phyloP scores from a whole-genome alignment of 2,888 invertebrate genomes.

The Drosophila merina region DNA sequence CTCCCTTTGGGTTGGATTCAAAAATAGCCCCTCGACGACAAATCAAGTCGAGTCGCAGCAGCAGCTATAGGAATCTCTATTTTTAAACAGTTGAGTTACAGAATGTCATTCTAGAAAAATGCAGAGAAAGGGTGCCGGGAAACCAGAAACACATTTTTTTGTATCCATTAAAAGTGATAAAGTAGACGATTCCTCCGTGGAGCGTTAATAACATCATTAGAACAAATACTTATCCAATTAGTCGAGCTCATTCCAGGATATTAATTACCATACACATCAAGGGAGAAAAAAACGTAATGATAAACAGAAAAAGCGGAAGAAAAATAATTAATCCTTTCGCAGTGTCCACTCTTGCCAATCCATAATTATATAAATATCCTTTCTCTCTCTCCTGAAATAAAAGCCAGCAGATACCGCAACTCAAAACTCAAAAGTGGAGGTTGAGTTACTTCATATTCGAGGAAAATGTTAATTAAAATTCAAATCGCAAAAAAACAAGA shows the following conservation, averaged over 20 bases:
- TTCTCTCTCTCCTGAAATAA: neutral
- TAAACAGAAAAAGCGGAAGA: constrained; percentile 6
- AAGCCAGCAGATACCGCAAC: constrained; percentile 26
- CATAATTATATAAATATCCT: constrained; percentile 43
- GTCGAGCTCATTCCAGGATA: constrained; percentile 6
- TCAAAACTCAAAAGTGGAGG: constrained; percentile 6
- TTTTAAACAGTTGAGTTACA: constrained; percentile 7
- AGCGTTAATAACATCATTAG: constrained; percentile 7
- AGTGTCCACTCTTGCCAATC: constrained; percentile 37
- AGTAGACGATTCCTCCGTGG: neutral
- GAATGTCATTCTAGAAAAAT: constrained; percentile 1
- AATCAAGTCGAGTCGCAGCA: constrained; percentile 18
- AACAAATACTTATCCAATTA: constrained; percentile 22
- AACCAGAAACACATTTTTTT: neutral
- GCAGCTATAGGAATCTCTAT: constrained; percentile 19
- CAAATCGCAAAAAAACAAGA: constrained; percentile 60
- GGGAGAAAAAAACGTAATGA: neutral
- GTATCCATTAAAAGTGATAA: neutral
- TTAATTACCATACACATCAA: constrained; percentile 25
- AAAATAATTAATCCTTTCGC: constrained; percentile 13
- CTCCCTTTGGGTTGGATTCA: constrained; percentile 17
- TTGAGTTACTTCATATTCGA: constrained; percentile 56
- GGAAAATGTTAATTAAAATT: constrained; percentile 75
- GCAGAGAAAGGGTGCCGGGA: neutral
- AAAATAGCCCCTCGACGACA: constrained; percentile 28